Percentiles rank a stretch among this genome's conserved stretches.
Conservation (phyloP, 2,888 invertebrate genomes). For the Orgyia antiqua region DNA sequence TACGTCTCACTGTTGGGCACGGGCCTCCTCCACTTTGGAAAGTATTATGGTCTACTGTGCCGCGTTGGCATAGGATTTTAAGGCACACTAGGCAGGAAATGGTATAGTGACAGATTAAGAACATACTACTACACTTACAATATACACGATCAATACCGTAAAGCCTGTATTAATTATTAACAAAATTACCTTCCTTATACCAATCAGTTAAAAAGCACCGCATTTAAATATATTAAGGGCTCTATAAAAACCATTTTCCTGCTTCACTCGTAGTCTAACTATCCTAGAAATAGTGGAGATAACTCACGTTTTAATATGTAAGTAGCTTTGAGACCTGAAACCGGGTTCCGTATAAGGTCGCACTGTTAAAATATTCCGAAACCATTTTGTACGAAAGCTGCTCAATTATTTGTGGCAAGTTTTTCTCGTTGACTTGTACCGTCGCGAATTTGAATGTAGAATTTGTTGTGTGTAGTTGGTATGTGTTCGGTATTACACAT, state of each 20-base stretch:
- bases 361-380: conserved; percentile 6
- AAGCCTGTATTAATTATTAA: too few relatives aligned
- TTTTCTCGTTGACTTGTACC: neutral
- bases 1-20: too few relatives aligned
- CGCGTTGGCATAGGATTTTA: too few relatives aligned
- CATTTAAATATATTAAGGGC: neutral
- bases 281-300: neutral
- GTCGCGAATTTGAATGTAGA: conserved; percentile 1
- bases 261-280: neutral
- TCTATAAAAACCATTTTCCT: conserved; percentile 1
- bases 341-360: neutral
- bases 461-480: neutral
- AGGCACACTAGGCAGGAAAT: too few relatives aligned
- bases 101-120: too few relatives aligned
- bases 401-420: conserved; percentile 3
- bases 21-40: too few relatives aligned
- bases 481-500: neutral
- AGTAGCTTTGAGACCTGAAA: conserved; percentile 1
- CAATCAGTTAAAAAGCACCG: too few relatives aligned
- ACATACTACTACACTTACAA: too few relatives aligned
- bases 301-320: conserved; percentile 5
- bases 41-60: too few relatives aligned
- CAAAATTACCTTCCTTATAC: too few relatives aligned
- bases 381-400: conserved; percentile 3
- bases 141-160: too few relatives aligned